These are phyloP conservation scores for Sapajus apella DNA, from an alignment of 2,113 vertebrate genomes.

Conservation along the genomic window DNA sequence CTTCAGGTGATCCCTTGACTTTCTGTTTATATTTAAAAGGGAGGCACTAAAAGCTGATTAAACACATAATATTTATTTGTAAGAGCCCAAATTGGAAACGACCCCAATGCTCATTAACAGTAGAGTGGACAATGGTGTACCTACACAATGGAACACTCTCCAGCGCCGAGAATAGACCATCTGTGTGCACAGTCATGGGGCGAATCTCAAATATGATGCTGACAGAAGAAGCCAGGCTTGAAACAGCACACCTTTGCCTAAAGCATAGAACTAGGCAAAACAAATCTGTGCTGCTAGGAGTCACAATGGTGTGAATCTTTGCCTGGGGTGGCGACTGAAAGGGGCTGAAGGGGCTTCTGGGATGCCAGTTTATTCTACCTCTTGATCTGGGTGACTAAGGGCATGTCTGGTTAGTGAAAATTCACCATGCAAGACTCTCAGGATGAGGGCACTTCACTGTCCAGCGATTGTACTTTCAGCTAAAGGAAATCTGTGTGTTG, in stretches of 20 bases:
- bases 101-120: no score
- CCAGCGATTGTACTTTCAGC: neutral
- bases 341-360: neutral
- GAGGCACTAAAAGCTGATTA: neutral
- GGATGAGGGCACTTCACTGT: accelerated
- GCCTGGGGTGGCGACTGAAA: no score
- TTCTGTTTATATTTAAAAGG: neutral
- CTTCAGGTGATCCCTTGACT: neutral
- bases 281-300: neutral
- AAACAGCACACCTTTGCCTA: neutral
- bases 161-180: neutral
- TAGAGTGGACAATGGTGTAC: accelerated
- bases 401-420: neutral
- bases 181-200: no score
- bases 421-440: neutral
- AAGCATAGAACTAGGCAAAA: neutral
- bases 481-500: neutral
- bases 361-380: neutral
- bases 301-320: neutral
- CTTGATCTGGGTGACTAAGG: neutral
- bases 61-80: neutral
- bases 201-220: neutral
- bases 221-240: neutral
- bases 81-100: neutral
- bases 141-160: accelerated